Base-by-base conservation (phyloP, 64 coral and sea anemone species). In the Orbicella faveolata region DNA sequence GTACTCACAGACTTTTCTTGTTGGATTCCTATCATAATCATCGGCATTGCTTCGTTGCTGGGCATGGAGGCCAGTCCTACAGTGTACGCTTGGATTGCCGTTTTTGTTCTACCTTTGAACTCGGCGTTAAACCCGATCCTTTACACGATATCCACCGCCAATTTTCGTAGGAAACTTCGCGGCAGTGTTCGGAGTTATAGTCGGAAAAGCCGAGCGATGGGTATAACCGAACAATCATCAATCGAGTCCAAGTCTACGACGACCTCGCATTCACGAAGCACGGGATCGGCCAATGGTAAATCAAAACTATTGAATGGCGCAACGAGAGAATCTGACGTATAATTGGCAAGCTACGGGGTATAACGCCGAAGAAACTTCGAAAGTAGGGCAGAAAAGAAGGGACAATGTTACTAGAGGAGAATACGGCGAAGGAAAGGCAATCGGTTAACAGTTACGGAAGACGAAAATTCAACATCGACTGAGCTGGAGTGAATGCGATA, bases 21-120 rank as follows among this genome's bases (percentile, higher is more conserved):
- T 26, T 96, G 95, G 95, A 93, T 96, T 73, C 95, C 95, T 16
- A 96, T 96, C 63, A 96, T 96, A 11, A 88, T 93, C 20, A 96
- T 96, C 52, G 95, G 95, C 6, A 96, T 96, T 51, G 91, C 95
- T 39, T 96, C 95, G 8, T 36, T 96, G 15, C 80, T 90, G 36
- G 95, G 95, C 1, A 81, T 93, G 76, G 68, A 96, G 69, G 95
- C 95, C 2, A 78, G 76, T 37, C 95, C 95, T 20, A 68, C 55
- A 2, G 95, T 96, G 20, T 96, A 96, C 61, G 95, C 95, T 2
- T 96, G 95, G 95, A 84, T 96, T 37, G 91, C 95, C 2, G 95
- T 96, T 2, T 96, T 96, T 81, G 95, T 96, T 2, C 70, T 96
- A 1, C 95, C 95, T 68, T 84, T 96, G 18, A 96, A 96, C 74